Evolutionary conservation across 2,888 invertebrate genomes (phyloP), one percentile per base, ranked within the genome.

Genomic region (Agonopterix heracliana): DNA sequence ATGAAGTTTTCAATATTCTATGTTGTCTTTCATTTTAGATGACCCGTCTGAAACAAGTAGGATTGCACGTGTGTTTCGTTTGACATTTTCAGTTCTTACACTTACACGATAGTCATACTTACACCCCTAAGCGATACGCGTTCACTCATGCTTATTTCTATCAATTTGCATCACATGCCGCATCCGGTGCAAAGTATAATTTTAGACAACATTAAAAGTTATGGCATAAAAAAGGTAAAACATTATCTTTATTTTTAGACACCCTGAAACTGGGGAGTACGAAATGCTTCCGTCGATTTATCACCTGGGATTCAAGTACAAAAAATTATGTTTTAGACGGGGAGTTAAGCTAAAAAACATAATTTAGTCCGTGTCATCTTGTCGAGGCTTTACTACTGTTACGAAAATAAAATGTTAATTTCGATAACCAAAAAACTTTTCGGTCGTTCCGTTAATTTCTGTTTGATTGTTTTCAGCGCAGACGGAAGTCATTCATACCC

Each of bases 231-330:
- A 71, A 75, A 61, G 59, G 62, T 59, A 75, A 61, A 65, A 65
- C 59, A 56, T 52, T 48, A 53, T 46, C 48, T 50, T 59, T 80
- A 79, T 80, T 78, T 77, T 76, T 71, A 70, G 67, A 60, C 55
- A 56, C 55, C 59, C 60, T 62, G 64, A 77, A 26, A 26, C 26
- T 26, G 78, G 75, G 66, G 67, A 56, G 54, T 60, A 60, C 50
- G 56, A 61, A 26, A 26, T 26, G 68, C 70, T 68, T 71, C 72
- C 72, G 72, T 66, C 66, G 64, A 76, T 77, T 75, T 72, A 78
- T 80, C 81, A 82, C 78, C 76, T 80, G 81, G 77, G 72, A 61
- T 65, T 63, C n/a, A n/a, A n/a, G n/a, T 38, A 38, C n/a, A 38
- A 38, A n/a, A n/a, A 38, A 38, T 35, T 35, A 35, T 38, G 3